Conservation (phyloP, 2,888 invertebrate species). For the Phyllotreta striolata region DNA sequence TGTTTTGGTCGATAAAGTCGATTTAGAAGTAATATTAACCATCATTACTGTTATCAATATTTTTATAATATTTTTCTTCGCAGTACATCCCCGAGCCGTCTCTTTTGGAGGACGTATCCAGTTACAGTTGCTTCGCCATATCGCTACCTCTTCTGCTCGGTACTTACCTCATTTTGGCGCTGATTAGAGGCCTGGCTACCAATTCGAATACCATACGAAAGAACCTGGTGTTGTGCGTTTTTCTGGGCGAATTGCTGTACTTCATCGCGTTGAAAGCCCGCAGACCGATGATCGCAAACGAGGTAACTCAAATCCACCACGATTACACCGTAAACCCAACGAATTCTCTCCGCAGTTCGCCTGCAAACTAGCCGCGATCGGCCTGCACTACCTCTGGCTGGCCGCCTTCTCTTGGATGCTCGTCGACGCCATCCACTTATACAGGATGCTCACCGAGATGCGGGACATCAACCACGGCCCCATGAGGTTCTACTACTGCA, state of each 20-base stretch:
- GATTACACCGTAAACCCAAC: conserved; percentile 4
- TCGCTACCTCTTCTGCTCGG: conserved; percentile 81
- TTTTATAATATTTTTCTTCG: conserved; percentile 41
- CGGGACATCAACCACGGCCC: conserved; percentile 95
- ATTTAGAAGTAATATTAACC: conserved; percentile 73
- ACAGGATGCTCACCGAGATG: conserved; percentile 94
- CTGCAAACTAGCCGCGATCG: conserved; percentile 90
- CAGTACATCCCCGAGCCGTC: conserved; percentile 88
- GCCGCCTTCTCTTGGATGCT: conserved; percentile 91
- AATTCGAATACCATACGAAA: conserved; percentile 95
- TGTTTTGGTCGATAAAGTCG: conserved; percentile 88
- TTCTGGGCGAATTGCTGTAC: conserved; percentile 85
- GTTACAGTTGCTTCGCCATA: conserved; percentile 87
- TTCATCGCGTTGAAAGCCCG: conserved; percentile 87
- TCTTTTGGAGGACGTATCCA: conserved; percentile 83
- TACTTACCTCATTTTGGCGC: conserved; percentile 81
- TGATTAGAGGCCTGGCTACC: conserved; percentile 82
- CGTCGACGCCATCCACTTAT: conserved; percentile 90
- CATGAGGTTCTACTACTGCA: conserved; percentile 89
- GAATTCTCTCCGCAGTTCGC: conserved; percentile 67
- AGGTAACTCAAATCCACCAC: conserved; percentile 64
- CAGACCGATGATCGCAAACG: conserved; percentile 80
- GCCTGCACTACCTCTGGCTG: conserved; percentile 93
- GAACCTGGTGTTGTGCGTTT: conserved; percentile 90
- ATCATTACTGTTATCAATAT: background rate